Evolutionary conservation across 2,797 vertebrate genomes (phyloP), one percentile per base, ranked within the genome.

Genomic region (Antrozous pallidus): DNA sequence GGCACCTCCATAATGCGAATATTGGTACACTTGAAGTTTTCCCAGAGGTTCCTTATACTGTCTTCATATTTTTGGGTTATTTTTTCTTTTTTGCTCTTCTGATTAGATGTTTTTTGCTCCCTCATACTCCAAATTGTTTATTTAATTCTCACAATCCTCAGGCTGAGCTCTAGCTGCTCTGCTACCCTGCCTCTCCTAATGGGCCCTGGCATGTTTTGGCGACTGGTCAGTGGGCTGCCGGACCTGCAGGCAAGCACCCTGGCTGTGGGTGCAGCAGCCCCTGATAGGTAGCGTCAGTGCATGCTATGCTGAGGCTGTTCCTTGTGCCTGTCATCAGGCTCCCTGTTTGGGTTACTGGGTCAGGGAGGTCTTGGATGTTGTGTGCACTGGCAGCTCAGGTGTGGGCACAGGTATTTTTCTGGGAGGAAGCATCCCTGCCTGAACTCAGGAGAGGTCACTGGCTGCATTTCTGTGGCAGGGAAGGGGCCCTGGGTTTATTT

Each of bases 341-440:
- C 28, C 79, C 75, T 40, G 40, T 54, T 58, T 82, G 82, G 90
- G 18, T 75, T 49, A 79, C 91, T 56, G 75, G 84, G 40, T 10
- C 42, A 61, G 56, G 56, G 87, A 93, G 79, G 58, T 49, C 47
- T 93, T 11, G 45, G 75, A 90, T 70, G 26, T 40, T 51, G 17
- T 81, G 91, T 38, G 69, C 54, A 33, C 56, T 33, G 28, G 78
- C 8, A 47, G 67, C 36, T 69, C 74, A 40, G 45, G 77, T 78
- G 36, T 88, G 36, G 38, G n/a, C 5, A 8, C 63, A 77, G n/a
- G n/a, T 74, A 77, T n/a, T 77, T 91, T 94, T 94, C 54, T 90
- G 47, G 61, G 45, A 74, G 38, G 84, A 71, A 77, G 49, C 5
- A 10, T 51, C 58, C 71, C 40, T 74, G 65, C 67, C 6, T n/a